Evolutionary conservation across 2,888 invertebrate species (phyloP).

Genomic region (Litoditis marina): DNA sequence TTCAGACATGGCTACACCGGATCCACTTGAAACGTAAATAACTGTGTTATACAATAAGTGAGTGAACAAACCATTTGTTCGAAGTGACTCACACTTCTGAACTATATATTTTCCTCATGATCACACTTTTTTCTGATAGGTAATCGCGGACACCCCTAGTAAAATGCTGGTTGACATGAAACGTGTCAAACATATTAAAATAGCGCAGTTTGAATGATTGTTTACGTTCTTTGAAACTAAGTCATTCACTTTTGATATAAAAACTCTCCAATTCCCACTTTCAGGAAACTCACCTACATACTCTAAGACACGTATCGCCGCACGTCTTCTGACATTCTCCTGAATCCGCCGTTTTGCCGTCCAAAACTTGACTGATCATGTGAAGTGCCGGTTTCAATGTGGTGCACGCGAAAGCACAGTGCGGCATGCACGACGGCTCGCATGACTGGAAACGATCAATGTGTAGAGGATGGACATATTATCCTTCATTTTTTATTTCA

Average conservation of each 20-base stretch:
- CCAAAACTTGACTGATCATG: conserved; percentile 11
- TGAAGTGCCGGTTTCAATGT: conserved; percentile 16
- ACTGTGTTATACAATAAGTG: no score
- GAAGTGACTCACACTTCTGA: no score
- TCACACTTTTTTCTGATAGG: no score
- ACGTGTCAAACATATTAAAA: no score
- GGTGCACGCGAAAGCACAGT: conserved; percentile 16
- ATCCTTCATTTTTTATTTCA: no score
- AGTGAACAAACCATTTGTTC: no score
- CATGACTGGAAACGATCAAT: no score
- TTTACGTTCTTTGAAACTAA: no score
- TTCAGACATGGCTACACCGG: conserved; percentile 27
- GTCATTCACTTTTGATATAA: not conserved
- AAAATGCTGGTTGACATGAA: not conserved
- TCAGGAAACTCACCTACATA: conserved; percentile 7
- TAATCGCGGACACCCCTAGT: not conserved
- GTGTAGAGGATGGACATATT: no score
- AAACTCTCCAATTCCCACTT: no score
- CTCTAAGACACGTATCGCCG: conserved; percentile 15
- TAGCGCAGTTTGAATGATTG: no score
- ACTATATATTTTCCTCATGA: no score
- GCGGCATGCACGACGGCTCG: conserved; percentile 11
- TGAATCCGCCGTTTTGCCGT: conserved; percentile 6
- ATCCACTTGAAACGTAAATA: conserved; percentile 24
- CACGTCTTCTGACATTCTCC: conserved; percentile 16